Evolutionary conservation across 2,113 vertebrate species (phyloP).

Genomic region (Phasianus colchicus): DNA sequence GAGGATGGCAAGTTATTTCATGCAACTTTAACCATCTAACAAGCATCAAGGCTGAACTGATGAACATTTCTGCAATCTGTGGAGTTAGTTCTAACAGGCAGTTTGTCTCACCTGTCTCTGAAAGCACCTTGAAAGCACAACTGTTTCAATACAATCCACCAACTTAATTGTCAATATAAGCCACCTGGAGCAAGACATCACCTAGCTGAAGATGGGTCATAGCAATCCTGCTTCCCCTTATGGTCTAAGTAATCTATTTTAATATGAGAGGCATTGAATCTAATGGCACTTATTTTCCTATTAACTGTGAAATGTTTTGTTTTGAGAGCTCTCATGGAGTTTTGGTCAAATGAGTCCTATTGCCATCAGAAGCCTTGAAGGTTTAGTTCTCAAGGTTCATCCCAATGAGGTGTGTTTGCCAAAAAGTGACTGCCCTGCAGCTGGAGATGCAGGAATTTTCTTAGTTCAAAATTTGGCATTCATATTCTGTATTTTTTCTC

Average conservation of each 20-base stretch:
- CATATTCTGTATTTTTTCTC: accelerated
- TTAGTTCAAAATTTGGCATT: background rate
- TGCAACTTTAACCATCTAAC: background rate
- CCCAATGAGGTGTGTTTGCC: background rate
- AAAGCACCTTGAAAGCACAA: background rate
- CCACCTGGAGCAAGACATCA: background rate
- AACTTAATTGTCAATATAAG: background rate
- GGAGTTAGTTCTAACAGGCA: background rate
- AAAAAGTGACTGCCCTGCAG: background rate
- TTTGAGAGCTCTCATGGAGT: background rate
- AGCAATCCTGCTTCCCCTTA: background rate
- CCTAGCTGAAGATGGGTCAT: background rate
- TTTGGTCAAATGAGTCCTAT: background rate
- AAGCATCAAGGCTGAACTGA: background rate
- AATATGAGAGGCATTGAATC: background rate
- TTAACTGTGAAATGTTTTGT: background rate
- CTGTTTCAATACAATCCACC: background rate
- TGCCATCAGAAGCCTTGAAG: background rate
- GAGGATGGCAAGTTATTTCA: background rate
- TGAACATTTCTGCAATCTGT: background rate
- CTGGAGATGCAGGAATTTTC: background rate
- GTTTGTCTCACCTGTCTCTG: background rate
- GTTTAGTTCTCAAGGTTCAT: background rate
- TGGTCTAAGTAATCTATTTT: background rate
- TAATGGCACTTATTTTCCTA: accelerated